Percentiles rank a stretch among this genome's conserved stretches.
phyloP scores from a whole-genome alignment of 2,797 vertebrate species.

The Thunnus albacares region DNA sequence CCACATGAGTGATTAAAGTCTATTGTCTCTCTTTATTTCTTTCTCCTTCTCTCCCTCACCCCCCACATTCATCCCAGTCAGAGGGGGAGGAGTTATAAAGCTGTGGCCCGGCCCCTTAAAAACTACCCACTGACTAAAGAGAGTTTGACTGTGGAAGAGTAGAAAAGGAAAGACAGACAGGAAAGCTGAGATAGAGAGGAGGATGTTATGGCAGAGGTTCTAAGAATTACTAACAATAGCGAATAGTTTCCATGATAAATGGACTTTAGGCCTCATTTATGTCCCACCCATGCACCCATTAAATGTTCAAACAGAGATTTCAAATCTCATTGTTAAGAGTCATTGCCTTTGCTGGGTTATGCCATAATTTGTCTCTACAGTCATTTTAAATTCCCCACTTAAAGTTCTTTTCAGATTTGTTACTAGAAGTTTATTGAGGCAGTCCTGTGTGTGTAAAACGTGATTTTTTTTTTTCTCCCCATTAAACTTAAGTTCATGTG shows the following conservation, averaged over 20 bases:
- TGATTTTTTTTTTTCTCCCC: background rate
- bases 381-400: background rate
- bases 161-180: conserved; percentile 61
- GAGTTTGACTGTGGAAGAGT: conserved; percentile 59
- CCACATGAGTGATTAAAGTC: conserved; percentile 84
- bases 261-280: background rate
- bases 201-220: conserved; percentile 60
- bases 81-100: conserved; percentile 67
- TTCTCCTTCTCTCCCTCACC: conserved; percentile 43
- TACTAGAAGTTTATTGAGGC: background rate
- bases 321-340: background rate
- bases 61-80: conserved; percentile 61
- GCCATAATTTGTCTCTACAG: too few relatives aligned
- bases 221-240: conserved; percentile 55
- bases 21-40: conserved; percentile 80
- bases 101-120: conserved; percentile 54
- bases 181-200: conserved; percentile 57
- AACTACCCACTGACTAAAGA: conserved; percentile 44
- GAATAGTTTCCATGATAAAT: conserved; percentile 39
- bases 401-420: background rate
- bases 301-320: conserved; percentile 5
- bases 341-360: background rate
- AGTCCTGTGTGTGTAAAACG: background rate
- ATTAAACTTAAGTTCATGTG: background rate
- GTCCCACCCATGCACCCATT: background rate